Evolutionary conservation across 2,797 vertebrate species (phyloP).

Genomic region (Sebastes steindachneri): DNA sequence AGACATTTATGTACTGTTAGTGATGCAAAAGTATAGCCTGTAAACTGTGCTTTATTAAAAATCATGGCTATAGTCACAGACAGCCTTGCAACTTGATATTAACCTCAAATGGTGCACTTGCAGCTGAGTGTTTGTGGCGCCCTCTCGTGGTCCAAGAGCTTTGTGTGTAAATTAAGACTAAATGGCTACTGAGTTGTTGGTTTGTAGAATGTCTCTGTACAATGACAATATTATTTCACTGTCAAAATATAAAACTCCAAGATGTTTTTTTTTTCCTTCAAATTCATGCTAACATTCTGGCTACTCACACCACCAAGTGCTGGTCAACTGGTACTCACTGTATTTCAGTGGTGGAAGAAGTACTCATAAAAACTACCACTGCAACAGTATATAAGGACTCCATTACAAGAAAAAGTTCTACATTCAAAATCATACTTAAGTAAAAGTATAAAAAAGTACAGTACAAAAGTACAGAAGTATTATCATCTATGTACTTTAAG

Average conservation of each 20-base stretch:
- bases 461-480: neutral
- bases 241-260: neutral
- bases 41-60: neutral
- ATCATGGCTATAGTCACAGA: neutral
- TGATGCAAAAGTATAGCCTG: neutral
- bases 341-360: neutral
- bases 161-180: neutral
- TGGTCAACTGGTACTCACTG: neutral
- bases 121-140: slow-evolving; percentile 1
- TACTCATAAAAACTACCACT: neutral
- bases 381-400: neutral
- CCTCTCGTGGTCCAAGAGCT: slow-evolving; percentile 7
- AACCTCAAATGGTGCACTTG: neutral
- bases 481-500: neutral
- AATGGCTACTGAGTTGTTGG: neutral
- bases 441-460: neutral
- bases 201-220: neutral
- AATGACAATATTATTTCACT: neutral
- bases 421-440: neutral
- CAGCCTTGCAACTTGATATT: neutral
- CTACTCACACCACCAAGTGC: neutral
- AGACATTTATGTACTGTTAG: neutral
- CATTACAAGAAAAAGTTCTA: neutral
- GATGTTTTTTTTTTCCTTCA: neutral
- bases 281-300: neutral